Conservation (phyloP, 1,140 invertebrate genomes). For the Liolophura sinensis region DNA sequence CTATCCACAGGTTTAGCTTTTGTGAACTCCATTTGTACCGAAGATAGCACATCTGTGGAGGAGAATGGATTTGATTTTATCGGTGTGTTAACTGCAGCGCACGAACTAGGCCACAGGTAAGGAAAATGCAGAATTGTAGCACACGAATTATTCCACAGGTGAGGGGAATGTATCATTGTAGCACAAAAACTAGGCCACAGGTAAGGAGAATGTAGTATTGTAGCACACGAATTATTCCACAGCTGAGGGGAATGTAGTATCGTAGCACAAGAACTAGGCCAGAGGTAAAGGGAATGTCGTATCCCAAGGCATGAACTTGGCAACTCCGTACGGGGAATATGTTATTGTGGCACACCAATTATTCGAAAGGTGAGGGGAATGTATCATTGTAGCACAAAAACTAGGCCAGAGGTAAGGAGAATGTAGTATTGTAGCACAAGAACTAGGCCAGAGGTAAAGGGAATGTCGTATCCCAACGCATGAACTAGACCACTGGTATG, state of each 20-base stretch:
- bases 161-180: neutral
- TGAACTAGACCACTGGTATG: neutral
- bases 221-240: neutral
- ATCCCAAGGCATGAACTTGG: neutral
- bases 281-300: neutral
- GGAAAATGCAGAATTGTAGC: neutral
- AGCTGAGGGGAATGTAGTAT: no score
- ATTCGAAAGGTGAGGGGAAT: neutral
- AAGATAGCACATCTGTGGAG: neutral
- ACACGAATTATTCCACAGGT: neutral
- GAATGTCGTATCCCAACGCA: neutral
- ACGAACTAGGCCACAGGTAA: conserved; percentile 1
- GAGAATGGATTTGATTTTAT: neutral
- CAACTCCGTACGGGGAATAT: no score
- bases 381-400: neutral
- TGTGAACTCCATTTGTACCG: neutral
- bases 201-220: neutral
- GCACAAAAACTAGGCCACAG: neutral
- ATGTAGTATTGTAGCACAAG: neutral
- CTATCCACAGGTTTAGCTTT: neutral
- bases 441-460: neutral
- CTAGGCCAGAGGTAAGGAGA: neutral
- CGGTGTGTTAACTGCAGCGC: neutral
- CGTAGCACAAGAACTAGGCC: no score
- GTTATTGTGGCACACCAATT: neutral